Conservation (phyloP, 2,113 vertebrate genomes). For the Dasyprocta punctata region DNA sequence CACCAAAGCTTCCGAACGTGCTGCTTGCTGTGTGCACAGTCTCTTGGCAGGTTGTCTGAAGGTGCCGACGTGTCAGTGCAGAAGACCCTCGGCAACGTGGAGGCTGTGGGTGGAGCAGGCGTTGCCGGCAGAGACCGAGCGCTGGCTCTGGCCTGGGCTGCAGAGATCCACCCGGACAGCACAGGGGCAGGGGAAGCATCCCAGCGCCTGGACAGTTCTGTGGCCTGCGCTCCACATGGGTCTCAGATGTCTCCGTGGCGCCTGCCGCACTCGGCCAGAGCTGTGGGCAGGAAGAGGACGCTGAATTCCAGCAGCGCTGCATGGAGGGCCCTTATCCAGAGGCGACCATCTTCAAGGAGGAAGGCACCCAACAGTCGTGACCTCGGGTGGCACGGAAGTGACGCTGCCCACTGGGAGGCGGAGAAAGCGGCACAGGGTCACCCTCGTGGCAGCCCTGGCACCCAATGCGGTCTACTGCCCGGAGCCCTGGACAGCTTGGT, state of each 20-base stretch:
- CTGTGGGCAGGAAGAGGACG: too few relatives aligned
- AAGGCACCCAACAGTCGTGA: neutral
- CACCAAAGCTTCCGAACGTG: neutral
- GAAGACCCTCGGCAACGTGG: too few relatives aligned
- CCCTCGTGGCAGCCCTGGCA: neutral
- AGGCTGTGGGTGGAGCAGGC: neutral
- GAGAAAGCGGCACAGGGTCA: neutral
- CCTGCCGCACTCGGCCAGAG: neutral
- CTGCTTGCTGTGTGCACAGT: neutral
- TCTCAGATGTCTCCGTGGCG: neutral
- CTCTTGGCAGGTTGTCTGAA: neutral
- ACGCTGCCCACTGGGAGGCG: neutral
- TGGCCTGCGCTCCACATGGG: too few relatives aligned
- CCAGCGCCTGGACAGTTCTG: neutral
- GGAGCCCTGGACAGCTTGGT: neutral
- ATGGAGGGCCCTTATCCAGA: neutral
- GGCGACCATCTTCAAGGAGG: neutral
- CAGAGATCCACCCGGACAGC: neutral
- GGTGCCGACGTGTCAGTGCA: neutral
- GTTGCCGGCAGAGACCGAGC: neutral
- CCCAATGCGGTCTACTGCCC: neutral
- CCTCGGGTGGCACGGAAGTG: neutral
- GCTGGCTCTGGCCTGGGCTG: neutral
- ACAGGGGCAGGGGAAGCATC: too few relatives aligned
- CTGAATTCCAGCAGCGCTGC: neutral